Base-by-base conservation (phyloP, 2,113 vertebrate species). In the Columba livia region DNA sequence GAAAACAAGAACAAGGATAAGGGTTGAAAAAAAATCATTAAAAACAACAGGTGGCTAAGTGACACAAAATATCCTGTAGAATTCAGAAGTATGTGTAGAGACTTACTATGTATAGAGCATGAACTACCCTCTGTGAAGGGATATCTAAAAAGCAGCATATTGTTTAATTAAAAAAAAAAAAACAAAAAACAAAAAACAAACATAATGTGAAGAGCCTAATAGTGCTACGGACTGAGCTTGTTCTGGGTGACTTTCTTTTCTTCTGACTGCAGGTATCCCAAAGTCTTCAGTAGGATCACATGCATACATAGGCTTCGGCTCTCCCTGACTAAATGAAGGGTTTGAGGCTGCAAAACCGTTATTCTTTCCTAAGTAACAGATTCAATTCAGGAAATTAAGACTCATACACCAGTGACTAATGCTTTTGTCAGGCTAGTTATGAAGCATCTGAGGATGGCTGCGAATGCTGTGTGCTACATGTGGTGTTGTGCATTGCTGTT, bases 11-110 rank as follows among this genome's bases (percentile, higher is more conserved):
- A 24, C 32, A 53, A 78, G 72, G 24, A 51, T 64, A 80, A 84
- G 26, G 23, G 26, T 75, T 38, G n/a, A 47, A 88, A 88, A 87
- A n/a, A 47, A 29, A 12, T 18, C 15, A 58, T 42, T 67, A 17
- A 84, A 95, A 95, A 87, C n/a, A 90, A 77, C 80, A 92, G 83
- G 85, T 94, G 90, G 72, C 36, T 54, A 53, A 70, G 70, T 79
- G 77, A 81, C 72, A 77, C 65, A 73, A 87, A 91, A 92, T 69
- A 88, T 61, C 78, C 62, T 51, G 79, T 20, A 79, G 71, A 53
- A 85, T 42, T 78, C 74, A 84, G 72, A 86, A 79, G 34, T 1
- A 2, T 47, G 56, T 56, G 38, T 21, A 69, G 47, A 61, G 62
- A 48, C 25, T 67, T 51, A 12, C 1, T 71, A 28, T 3, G 12